These are phyloP conservation scores for Hypena proboscidalis DNA, from an alignment of 2,888 invertebrate genomes.

Conservation along the genomic window DNA sequence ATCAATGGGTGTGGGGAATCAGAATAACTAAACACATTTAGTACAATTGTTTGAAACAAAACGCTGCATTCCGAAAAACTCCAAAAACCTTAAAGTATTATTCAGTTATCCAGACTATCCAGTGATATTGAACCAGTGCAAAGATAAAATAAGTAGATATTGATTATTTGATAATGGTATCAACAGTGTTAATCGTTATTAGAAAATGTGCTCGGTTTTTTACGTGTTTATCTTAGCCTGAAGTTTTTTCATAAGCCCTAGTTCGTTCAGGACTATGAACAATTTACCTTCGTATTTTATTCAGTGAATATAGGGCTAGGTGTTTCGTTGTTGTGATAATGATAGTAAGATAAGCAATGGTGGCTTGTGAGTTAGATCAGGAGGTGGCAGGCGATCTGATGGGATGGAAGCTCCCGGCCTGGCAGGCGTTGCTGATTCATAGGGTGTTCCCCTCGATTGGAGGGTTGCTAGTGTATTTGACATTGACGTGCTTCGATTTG, in stretches of 20 bases:
- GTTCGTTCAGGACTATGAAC: too few species aligned
- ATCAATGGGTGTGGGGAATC: constrained; percentile 70
- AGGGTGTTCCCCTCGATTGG: constrained; percentile 76
- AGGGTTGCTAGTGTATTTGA: constrained; percentile 87
- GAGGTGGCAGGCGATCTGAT: constrained; percentile 73
- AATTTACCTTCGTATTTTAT: too few species aligned
- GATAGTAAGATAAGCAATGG: constrained; percentile 55
- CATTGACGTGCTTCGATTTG: constrained; percentile 88
- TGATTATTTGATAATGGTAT: too few species aligned
- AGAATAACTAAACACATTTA: constrained; percentile 42
- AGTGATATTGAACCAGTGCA: too few species aligned
- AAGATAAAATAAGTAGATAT: too few species aligned
- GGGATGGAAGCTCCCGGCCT: constrained; percentile 72
- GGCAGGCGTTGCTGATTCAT: constrained; percentile 74
- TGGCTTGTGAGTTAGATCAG: constrained; percentile 73
- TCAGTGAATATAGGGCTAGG: too few species aligned
- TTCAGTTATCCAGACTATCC: too few species aligned
- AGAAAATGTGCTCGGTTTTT: not conserved
- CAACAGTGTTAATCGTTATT: constrained; percentile 6
- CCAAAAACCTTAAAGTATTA: too few species aligned
- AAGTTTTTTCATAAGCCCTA: too few species aligned
- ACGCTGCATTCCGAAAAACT: constrained; percentile 10
- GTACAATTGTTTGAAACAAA: constrained; percentile 54
- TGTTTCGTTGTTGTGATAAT: too few species aligned
- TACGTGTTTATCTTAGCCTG: too few species aligned